Evolutionary conservation across 2,113 vertebrate species (phyloP), one percentile per base, ranked within the genome.

Genomic region (Acrocephalus kingi): DNA sequence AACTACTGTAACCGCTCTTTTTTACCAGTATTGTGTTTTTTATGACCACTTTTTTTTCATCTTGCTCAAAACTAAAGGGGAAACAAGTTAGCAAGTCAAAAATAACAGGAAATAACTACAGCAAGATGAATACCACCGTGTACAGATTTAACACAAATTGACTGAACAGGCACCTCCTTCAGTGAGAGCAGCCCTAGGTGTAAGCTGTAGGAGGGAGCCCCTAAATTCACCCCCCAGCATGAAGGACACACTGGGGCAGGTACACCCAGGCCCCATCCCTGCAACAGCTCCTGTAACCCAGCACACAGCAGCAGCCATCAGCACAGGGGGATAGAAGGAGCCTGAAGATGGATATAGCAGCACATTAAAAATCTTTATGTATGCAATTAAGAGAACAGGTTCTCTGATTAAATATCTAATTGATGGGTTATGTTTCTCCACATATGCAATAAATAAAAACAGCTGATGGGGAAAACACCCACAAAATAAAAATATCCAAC

Each of bases 261-360:
- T 3, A 61, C n/a, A 41, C 1, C 9, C n/a, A 35, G 35, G 11
- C 10, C 37, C 31, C 33, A 12, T 5, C 59, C 20, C 55, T 23
- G 55, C 3, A 1, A 25, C 15, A 23, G 35, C 35, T 71, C 52
- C 31, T 2, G 0, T 1, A 41, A 15, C 19, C 15, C 68, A 35
- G 49, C 0, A 0, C 5, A 19, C 33, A 45, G 62, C 33, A 49
- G 63, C 74, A 22, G 11, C 2, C 2, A 25, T 41, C 1, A 62
- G 58, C 6, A 58, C 37, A n/a, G 33, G 5, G 11, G 6, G 8
- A 17, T 1, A 13, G 8, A 39, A 86, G 8, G 18, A 89, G 66
- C 27, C 69, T 27, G 15, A 35, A 33, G 21, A 51, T 9, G 21
- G 27, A 67, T 8, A 68, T 8, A 68, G 52, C 27, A 67, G 35